Base-by-base conservation (phyloP, 2,797 vertebrate genomes). In the Amblyraja radiata region DNA sequence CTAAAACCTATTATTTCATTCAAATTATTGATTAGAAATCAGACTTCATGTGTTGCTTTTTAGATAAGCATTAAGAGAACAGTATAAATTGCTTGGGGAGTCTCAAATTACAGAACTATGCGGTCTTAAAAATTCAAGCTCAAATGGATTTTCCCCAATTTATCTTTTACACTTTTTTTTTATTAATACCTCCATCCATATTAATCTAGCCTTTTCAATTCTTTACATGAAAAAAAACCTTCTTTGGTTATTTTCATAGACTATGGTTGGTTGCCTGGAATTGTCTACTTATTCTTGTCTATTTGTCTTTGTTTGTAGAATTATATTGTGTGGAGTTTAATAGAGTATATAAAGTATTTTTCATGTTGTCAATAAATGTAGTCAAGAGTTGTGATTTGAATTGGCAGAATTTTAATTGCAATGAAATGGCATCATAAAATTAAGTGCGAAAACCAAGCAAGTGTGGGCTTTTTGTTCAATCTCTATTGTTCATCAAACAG, bases 21-120 rank as follows among this genome's bases (percentile, higher is more conserved):
- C 14, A 65, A 88, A 68, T 63, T 68, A 88, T 65, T 88, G 61
- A 88, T 88, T 88, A 88, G 28, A 88, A 88, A 88, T 68, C 61
- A 88, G 61, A n/a, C 63, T 88, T 32, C 61, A 88, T 88, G 36
- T 2, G 9, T 88, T 23, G 0, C 61, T 32, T 68, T 88, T 88
- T 68, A 68, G 65, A 88, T 68, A 68, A n/a, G n/a, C 25, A 61
- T 61, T 84, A 61, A 13, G 54, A 84, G 54, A 84, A 84, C 25
- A 28, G 16, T 7, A 36, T 88, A 68, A 88, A 32, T 68, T 68
- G 63, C 61, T 36, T 36, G 10, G 80, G 81, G 84, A 88, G 32
- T 88, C 63, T 88, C 61, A 88, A 36, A 36, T 88, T 36, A 88
- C 84, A 88, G 65, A 63, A 36, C 18, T 36, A 88, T 88, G 32